Base-by-base conservation (phyloP, 2,113 vertebrate genomes). In the Mola mola region DNA sequence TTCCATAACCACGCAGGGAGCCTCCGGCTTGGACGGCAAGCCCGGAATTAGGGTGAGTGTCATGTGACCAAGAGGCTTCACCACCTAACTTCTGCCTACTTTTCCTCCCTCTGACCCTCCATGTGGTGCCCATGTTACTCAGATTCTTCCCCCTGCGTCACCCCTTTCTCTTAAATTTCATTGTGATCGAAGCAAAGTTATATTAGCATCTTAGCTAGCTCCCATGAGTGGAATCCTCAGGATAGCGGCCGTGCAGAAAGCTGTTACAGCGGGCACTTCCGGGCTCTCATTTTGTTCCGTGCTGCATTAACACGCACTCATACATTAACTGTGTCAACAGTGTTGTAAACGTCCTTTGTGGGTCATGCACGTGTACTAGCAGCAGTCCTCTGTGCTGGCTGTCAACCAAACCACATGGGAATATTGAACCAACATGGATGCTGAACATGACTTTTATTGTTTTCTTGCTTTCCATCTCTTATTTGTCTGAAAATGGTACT, bases 21-120 rank as follows among this genome's bases (percentile, higher is more conserved):
- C 96, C 89, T 97, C 96, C 94, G 97, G 97, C 96, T 98, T 98
- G 94, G 97, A 98, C 91, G 96, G 97, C 87, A 98, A 97, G 95
- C 95, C 95, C 90, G 97, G 96, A 96, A 90, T 93, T 91, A 93
- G 94, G 97, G 97, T 99, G 97, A 99, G 97, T 95, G 89, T 88
- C 86, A 93, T 40, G 90, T 88, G 92, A 92, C 91, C 89, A 70
- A 84, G 81, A 82, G 84, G 82, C 83, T 82, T 86, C 81, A 79
- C 71, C 79, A 69, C 78, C 72, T 49, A 68, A 68, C 53, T 29
- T 49, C 59, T 79, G 22, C 80, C 80, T 68, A 33, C 56, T 47
- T 15, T 55, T n/a, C 44, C 28, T 48, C 66, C 43, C 68, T 33
- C 24, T 25, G 57, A 34, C 41, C 72, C 64, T 64, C 62, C 82